Base-by-base conservation (phyloP, 2,113 vertebrate genomes). In the Phalacrocorax aristotelis region DNA sequence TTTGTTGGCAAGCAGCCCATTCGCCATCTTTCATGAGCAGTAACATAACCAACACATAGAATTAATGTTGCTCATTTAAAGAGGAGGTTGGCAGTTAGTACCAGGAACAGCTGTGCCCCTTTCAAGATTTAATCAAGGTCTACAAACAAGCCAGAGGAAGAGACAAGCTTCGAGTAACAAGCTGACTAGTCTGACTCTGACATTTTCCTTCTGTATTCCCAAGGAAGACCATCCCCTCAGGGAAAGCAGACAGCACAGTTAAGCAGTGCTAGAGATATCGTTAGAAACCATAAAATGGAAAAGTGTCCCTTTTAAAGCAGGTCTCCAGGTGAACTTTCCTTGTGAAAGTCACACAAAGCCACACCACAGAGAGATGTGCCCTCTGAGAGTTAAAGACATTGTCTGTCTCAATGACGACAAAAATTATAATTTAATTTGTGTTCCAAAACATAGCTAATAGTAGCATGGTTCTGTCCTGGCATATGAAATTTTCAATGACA, bases 71-170 rank as follows among this genome's bases (percentile, higher is more conserved):
- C 71, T 96, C 92, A 77, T 86, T 97, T 96, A 46, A 76, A 77
- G 84, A 83, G 84, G 46, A 96, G 93, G 82, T 88, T 97, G 96
- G 92, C 95, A 94, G 93, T 83, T 76, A 72, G 84, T 85, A 69
- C 58, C 75, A 91, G 71, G 75, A 96, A 80, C 92, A 97, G 90
- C 92, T 81, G 62, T 90, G 87, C 78, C 77, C 69, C 82, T 96
- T 93, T 93, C 58, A 74, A 91, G 75, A 92, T 92, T 94, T 88
- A 95, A 94, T 94, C 84, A 76, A 88, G 90, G 95, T 94, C 96
- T 95, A 69, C 66, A 88, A 93, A 91, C 70, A 95, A 95, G 62
- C 52, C 82, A 93, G 78, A 74, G 78, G 49, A 94, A 91, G 42
- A 94, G 81, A 88, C 81, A 79, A 70, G 54, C 75, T 93, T 90